Evolutionary conservation across 2,113 vertebrate genomes (phyloP).

Genomic region (Ptilonorhynchus violaceus): DNA sequence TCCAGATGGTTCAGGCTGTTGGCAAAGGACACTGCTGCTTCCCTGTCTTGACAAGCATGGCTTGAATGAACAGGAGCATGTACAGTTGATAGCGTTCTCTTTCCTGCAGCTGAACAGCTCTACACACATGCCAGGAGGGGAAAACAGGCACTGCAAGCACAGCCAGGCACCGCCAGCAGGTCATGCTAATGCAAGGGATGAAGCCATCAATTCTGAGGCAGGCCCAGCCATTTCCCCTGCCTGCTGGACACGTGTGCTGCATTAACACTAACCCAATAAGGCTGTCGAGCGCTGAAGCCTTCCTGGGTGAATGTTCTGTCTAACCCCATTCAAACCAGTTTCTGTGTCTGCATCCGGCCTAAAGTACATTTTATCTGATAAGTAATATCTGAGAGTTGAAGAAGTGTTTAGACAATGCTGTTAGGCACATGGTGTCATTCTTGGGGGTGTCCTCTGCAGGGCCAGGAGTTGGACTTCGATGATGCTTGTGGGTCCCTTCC

Average conservation of each 20-base stretch:
- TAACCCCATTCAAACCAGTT: neutral
- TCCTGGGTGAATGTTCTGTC: neutral
- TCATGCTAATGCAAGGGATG: neutral
- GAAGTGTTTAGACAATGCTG: neutral
- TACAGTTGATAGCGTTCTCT: neutral
- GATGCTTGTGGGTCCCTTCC: neutral
- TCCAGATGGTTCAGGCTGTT: neutral
- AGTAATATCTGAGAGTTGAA: neutral
- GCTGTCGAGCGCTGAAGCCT: neutral
- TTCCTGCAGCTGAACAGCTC: neutral
- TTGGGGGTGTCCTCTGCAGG: neutral
- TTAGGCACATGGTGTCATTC: neutral
- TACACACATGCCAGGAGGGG: accelerated
- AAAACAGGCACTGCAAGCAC: neutral
- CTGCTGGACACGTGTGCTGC: neutral
- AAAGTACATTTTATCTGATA: neutral
- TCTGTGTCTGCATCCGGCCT: neutral
- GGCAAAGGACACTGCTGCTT: neutral
- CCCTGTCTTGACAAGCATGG: neutral
- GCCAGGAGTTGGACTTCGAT: neutral
- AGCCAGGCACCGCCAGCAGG: neutral
- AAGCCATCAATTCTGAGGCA: neutral
- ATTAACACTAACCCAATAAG: neutral
- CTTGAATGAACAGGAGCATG: neutral
- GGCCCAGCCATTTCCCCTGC: neutral